These are phyloP conservation scores for Eristalis arbustorum DNA, from an alignment of 2,888 invertebrate genomes.

Conservation along the genomic window DNA sequence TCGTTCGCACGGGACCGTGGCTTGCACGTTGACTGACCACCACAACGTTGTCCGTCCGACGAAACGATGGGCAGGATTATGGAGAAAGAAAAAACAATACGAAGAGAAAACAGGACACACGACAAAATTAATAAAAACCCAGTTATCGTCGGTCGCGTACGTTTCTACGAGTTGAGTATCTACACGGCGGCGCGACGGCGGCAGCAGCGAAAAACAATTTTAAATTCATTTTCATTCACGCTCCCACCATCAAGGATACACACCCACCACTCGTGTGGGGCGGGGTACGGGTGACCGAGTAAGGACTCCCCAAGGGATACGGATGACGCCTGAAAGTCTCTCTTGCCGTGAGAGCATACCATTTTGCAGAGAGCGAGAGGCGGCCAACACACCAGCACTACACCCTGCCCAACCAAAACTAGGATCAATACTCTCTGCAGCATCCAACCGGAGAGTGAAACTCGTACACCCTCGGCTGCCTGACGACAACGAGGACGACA, in stretches of 20 bases:
- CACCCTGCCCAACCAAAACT: conserved; percentile 33
- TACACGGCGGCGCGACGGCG: background rate
- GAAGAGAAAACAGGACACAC: conserved; percentile 6
- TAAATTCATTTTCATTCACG: conserved; percentile 64
- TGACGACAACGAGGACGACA: background rate
- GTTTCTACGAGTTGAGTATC: background rate
- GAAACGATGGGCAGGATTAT: background rate
- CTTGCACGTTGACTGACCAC: background rate
- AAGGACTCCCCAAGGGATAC: conserved; percentile 57
- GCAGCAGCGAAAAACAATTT: conserved; percentile 54
- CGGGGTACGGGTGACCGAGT: conserved; percentile 13
- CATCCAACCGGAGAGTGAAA: conserved; percentile 52
- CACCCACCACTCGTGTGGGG: conserved; percentile 1
- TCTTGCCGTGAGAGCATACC: conserved; percentile 37
- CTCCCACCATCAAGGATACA: conserved; percentile 30
- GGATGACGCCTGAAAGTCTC: conserved; percentile 65
- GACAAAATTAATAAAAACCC: conserved; percentile 28
- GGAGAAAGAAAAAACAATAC: background rate
- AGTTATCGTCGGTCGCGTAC: conserved; percentile 23
- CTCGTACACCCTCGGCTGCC: conserved; percentile 28
- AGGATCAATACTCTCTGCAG: conserved; percentile 70
- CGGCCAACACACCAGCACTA: background rate
- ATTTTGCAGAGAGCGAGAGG: background rate
- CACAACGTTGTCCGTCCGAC: background rate
- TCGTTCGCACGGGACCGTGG: background rate